These are phyloP conservation scores for Pseudomyrmex sp. DNA, from an alignment of 1,140 invertebrate species.

Conservation along the genomic window DNA sequence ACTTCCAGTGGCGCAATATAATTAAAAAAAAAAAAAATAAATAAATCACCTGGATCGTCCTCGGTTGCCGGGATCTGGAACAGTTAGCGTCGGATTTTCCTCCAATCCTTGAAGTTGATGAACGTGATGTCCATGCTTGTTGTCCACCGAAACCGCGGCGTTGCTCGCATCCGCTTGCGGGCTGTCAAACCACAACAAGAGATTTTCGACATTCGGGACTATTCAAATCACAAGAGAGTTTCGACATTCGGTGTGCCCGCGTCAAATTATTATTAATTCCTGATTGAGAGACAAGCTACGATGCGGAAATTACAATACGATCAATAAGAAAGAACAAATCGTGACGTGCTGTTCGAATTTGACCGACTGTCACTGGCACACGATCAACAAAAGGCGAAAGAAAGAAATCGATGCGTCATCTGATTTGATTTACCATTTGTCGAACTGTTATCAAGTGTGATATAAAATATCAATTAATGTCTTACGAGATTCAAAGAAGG, in stretches of 20 bases:
- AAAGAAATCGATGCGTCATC: too few species aligned
- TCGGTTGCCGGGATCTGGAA: constrained; percentile 69
- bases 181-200: constrained; percentile 64
- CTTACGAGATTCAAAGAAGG: not conserved
- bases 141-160: constrained; percentile 64
- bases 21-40: not conserved
- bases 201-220: not conserved
- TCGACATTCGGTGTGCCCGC: not conserved
- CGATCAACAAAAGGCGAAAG: too few species aligned
- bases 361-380: too few species aligned
- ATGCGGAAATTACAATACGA: constrained; percentile 4
- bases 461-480: not conserved
- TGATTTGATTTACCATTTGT: too few species aligned
- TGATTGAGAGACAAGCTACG: not conserved
- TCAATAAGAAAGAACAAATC: not conserved
- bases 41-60: constrained; percentile 73
- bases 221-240: constrained; percentile 27
- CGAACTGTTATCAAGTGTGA: too few species aligned
- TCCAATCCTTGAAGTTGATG: constrained; percentile 69
- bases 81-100: constrained; percentile 54
- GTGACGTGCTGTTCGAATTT: too few species aligned
- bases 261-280: not conserved
- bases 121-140: constrained; percentile 65
- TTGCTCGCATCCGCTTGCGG: constrained; percentile 72
- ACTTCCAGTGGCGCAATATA: not conserved